These are phyloP conservation scores for Hirundichthys speculiger DNA, from an alignment of 2,113 vertebrate genomes.

Conservation along the genomic window DNA sequence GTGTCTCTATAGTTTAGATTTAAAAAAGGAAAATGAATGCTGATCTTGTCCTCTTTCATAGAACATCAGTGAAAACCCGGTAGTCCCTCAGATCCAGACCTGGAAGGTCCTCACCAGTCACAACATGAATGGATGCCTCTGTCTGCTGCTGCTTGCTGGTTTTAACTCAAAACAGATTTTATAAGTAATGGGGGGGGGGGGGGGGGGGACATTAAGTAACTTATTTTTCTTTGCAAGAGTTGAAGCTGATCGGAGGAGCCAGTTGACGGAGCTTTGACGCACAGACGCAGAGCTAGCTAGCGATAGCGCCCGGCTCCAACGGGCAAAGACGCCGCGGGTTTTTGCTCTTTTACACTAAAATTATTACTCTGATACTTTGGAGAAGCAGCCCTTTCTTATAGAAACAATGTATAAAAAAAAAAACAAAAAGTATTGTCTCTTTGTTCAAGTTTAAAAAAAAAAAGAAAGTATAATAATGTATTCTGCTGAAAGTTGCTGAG, in stretches of 20 bases:
- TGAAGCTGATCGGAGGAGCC: constrained; percentile 75
- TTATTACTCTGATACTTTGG: constrained; percentile 77
- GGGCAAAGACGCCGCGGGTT: background rate
- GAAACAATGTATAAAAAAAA: constrained; percentile 73
- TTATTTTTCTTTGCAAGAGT: constrained; percentile 69
- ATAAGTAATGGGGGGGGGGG: constrained; percentile 72
- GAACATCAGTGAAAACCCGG: constrained; percentile 66
- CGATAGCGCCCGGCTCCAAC: too few species aligned
- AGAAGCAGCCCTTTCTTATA: constrained; percentile 82
- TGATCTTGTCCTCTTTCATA: constrained; percentile 96
- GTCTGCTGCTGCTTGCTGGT: constrained; percentile 91
- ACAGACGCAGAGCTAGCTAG: too few species aligned
- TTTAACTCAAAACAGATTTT: constrained; percentile 69
- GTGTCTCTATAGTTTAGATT: background rate
- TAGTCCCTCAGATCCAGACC: constrained; percentile 56
- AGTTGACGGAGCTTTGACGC: constrained; percentile 67
- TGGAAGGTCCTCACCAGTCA: constrained; percentile 59
- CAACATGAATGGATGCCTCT: constrained; percentile 78
- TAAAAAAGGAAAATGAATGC: constrained; percentile 33
- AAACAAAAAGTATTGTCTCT: constrained; percentile 60
- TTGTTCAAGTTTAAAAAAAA: constrained; percentile 76
- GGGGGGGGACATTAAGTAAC: constrained; percentile 65
- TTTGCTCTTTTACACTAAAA: constrained; percentile 86
- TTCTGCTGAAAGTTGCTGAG: constrained; percentile 34
- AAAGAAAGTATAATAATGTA: constrained; percentile 9